Conservation (phyloP, 2,888 invertebrate species). For the Philereme vetulata region DNA sequence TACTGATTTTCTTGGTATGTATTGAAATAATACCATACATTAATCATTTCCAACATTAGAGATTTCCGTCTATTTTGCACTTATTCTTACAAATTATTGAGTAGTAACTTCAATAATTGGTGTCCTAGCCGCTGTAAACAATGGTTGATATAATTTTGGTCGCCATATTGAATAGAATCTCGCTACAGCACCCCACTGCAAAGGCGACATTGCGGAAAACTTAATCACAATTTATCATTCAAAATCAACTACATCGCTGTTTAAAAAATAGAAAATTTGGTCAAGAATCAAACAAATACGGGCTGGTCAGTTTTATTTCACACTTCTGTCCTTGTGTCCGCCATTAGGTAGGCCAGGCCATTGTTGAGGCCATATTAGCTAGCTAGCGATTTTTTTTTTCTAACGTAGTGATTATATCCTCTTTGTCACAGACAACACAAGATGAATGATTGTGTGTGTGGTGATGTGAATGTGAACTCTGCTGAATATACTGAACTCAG, state of each 20-base stretch:
- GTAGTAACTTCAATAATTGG: conserved; percentile 10
- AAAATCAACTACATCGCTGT: conserved; percentile 30
- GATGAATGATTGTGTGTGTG: too few species aligned
- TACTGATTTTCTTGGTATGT: too few species aligned
- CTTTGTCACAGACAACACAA: too few species aligned
- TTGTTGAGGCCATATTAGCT: too few species aligned
- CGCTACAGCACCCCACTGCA: conserved; percentile 32
- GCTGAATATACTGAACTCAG: too few species aligned
- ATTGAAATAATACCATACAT: background rate
- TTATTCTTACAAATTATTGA: conserved; percentile 4
- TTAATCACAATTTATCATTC: conserved; percentile 26
- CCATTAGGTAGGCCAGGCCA: too few species aligned
- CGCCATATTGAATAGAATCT: conserved; percentile 62
- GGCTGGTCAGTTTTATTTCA: conserved; percentile 19
- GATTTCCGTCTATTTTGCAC: conserved; percentile 14
- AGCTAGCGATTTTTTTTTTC: too few species aligned
- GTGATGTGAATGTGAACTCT: too few species aligned
- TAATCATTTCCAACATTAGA: conserved; percentile 10
- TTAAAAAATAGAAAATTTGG: background rate
- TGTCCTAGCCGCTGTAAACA: conserved; percentile 51
- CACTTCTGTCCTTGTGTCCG: background rate
- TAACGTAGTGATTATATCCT: too few species aligned
- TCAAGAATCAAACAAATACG: background rate
- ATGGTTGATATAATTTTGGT: conserved; percentile 49
- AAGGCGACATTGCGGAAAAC: conserved; percentile 19